Base-by-base conservation (phyloP, 2,113 vertebrate genomes). In the Oreochromis spilurus region DNA sequence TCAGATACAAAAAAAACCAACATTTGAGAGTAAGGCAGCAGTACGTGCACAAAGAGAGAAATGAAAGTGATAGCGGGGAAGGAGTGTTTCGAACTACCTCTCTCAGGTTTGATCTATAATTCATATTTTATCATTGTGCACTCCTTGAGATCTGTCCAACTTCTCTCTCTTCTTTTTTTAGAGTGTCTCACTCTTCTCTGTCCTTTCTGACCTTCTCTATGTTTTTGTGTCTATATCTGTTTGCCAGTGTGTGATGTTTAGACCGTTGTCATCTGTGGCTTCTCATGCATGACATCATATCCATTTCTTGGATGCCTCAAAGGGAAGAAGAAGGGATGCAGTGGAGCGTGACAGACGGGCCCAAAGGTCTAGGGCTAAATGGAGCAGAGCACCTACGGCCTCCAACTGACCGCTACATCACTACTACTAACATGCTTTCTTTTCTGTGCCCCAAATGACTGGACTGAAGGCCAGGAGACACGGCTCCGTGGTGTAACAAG, bases 211-310 rank as follows among this genome's bases (percentile, higher is more conserved):
- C 75, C 84, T 83, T 75, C 58, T 78, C 26, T 52, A 8, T 81
- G 57, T 80, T 45, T 81, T 86, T 83, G 43, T 84, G 65, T 88
- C 65, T 88, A 4, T 83, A 57, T 86, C 24, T 84, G 75, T 85
- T 89, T 82, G 62, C 81, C 57, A 14, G 14, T 77, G 79, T 77
- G 67, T 82, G 82, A 89, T 65, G 84, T 87, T 89, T 62, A 85
- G 67, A 87, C 80, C 65, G 31, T 77, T 82, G 88, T 91, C 90
- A 85, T 92, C 85, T 92, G 78, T 54, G 58, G 83, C 83, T 60
- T 81, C 86, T 92, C 93, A 92, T 81, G 90, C 95, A 90, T 90
- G 89, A 81, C 86, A 93, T 91, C 89, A 81, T 93, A 90, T 92
- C 90, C 82, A 91, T 93, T 92, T 93, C 92, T 83, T 84, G 50